Evolutionary conservation across 1,140 invertebrate species (phyloP).

Genomic region (Planococcus citri): DNA sequence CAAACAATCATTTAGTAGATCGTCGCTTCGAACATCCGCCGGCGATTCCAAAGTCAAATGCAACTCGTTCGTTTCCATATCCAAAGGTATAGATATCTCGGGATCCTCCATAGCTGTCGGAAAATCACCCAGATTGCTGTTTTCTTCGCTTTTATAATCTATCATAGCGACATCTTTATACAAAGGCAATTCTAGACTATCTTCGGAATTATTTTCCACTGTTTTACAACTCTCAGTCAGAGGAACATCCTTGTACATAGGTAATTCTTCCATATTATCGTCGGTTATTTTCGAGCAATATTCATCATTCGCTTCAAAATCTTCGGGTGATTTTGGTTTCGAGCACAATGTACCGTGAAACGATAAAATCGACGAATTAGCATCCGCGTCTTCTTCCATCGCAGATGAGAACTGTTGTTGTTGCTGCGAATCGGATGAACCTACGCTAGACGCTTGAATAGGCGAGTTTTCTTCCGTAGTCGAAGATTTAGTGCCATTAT

Average conservation of each 20-base stretch:
- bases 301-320: neutral
- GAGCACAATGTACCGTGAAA: neutral
- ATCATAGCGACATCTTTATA: slow-evolving; percentile 31
- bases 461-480: neutral
- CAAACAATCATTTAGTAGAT: slow-evolving; percentile 29
- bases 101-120: slow-evolving; percentile 27
- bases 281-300: slow-evolving; percentile 14
- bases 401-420: neutral
- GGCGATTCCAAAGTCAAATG: slow-evolving; percentile 23
- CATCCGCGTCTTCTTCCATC: neutral
- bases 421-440: neutral
- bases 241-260: slow-evolving; percentile 30
- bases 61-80: slow-evolving; percentile 27
- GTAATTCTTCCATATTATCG: slow-evolving; percentile 27
- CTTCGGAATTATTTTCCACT: slow-evolving; percentile 22
- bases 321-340: neutral
- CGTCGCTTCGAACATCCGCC: neutral
- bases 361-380: neutral
- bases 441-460: neutral
- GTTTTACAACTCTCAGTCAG: slow-evolving; percentile 29
- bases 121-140: slow-evolving; percentile 26
- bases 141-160: slow-evolving; percentile 28
- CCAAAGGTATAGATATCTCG: slow-evolving; percentile 28
- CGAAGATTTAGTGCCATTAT: neutral
- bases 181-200: slow-evolving; percentile 28